Base-by-base conservation (phyloP, 2,113 vertebrate genomes). In the Cromileptes altivelis region DNA sequence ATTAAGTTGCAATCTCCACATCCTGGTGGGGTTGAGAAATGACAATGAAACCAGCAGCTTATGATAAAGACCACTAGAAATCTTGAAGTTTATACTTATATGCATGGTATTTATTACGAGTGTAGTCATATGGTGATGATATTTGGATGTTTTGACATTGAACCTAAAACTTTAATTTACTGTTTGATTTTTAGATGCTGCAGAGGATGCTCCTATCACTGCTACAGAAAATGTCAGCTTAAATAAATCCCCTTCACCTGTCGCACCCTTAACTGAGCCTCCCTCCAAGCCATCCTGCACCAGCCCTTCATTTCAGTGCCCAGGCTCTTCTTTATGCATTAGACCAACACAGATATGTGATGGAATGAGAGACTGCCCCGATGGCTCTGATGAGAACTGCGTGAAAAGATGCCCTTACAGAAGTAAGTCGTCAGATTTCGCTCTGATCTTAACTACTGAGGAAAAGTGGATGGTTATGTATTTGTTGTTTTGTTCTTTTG, bases 331-430 rank as follows among this genome's bases (percentile, higher is more conserved):
- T 96, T 17, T 87, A 5, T 93, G 97, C 1, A 86, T 98, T n/a
- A 79, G 90, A 17, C 90, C 78, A 7, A 90, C 91, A 19, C 95
- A 95, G 30, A 4, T 97, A n/a, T 97, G 97, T 68, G 95, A 98
- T 17, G 96, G 96, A 6, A 92, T 76, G 19, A 84, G 70, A 25
- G 97, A 98, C 92, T 97, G 97, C 55, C 82, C 75, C 0, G 97
- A 97, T 82, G 97, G 96, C 7, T 97, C 95, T 0, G 97, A 98
- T 78, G 97, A 94, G 0, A 84, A 90, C 5, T 98, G 96, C 6
- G 47, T 93, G 15, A 86, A 77, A 58, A 74, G 78, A 72, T 98
- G 97, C 27, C 88, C 85, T 9, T 82, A 75, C 13, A 90, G 85
- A 89, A 94, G 97, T 97, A 89, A 62, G 91, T 33, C 2, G 2